Evolutionary conservation across 1,140 invertebrate species (phyloP).

Genomic region (Samia ricini): DNA sequence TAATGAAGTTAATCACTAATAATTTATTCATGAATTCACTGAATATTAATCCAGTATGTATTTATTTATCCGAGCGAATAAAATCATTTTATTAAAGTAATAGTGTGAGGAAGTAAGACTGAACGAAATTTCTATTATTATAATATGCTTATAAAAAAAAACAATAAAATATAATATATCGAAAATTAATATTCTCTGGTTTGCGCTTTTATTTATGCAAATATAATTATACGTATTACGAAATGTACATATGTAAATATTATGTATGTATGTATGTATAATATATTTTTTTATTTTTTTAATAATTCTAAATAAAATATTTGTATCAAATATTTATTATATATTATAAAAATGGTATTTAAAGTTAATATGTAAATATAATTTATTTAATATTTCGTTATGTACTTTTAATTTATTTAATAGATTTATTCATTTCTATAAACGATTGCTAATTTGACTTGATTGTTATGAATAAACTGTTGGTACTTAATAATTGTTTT

Average conservation of each 20-base stretch:
- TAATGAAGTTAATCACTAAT: no score
- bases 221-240: constrained; percentile 10
- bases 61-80: no score
- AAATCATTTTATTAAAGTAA: no score
- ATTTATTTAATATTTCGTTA: constrained; percentile 15
- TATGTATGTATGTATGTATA: constrained; percentile 5
- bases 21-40: no score
- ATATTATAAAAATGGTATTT: constrained; percentile 1
- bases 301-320: not conserved
- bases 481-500: constrained; percentile 36
- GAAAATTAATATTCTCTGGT: not conserved
- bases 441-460: constrained; percentile 1
- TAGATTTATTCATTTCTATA: not conserved
- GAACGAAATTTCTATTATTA: no score
- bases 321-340: constrained; percentile 4
- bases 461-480: constrained; percentile 55
- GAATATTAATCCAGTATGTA: no score
- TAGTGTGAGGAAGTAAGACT: no score
- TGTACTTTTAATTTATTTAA: constrained; percentile 10
- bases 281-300: not conserved
- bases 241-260: constrained; percentile 22
- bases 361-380: constrained; percentile 16
- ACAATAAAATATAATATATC: not conserved
- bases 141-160: not conserved
- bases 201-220: not conserved